phyloP scores from a whole-genome alignment of 2,113 vertebrate genomes.

The Crotalus viridis region DNA sequence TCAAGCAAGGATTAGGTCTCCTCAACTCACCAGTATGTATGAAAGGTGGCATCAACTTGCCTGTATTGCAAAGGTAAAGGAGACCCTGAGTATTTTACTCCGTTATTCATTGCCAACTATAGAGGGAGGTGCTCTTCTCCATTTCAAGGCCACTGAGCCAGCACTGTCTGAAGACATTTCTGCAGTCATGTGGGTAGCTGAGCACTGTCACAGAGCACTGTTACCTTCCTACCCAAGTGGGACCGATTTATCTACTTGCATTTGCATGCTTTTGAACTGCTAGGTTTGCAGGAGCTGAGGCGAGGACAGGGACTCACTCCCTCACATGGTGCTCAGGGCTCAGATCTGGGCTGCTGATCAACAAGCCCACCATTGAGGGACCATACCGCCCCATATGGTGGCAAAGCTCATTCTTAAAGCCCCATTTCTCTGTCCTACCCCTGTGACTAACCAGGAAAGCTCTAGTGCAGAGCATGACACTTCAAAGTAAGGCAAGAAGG shows the following conservation, averaged over 20 bases:
- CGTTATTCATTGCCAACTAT: neutral
- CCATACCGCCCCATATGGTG: neutral
- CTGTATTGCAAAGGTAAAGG: neutral
- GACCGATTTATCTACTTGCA: neutral
- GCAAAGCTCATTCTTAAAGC: neutral
- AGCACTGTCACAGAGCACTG: neutral
- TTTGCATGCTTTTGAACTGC: neutral
- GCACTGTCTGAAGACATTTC: neutral
- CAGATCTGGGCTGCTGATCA: neutral
- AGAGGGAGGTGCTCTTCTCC: neutral
- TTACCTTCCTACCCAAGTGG: neutral
- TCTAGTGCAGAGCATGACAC: neutral
- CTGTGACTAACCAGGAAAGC: neutral
- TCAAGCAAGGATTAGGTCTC: neutral
- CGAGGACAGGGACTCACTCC: neutral
- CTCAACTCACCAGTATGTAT: neutral
- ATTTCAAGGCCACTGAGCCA: neutral
- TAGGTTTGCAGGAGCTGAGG: neutral
- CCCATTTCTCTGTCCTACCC: neutral
- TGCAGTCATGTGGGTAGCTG: neutral
- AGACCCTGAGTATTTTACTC: no score
- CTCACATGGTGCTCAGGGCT: rapidly evolving
- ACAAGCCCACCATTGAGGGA: neutral
- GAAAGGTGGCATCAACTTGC: neutral
- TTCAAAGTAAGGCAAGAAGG: neutral